These are phyloP conservation scores for Xylocampa areola DNA, from an alignment of 2,888 invertebrate genomes.

Conservation along the genomic window DNA sequence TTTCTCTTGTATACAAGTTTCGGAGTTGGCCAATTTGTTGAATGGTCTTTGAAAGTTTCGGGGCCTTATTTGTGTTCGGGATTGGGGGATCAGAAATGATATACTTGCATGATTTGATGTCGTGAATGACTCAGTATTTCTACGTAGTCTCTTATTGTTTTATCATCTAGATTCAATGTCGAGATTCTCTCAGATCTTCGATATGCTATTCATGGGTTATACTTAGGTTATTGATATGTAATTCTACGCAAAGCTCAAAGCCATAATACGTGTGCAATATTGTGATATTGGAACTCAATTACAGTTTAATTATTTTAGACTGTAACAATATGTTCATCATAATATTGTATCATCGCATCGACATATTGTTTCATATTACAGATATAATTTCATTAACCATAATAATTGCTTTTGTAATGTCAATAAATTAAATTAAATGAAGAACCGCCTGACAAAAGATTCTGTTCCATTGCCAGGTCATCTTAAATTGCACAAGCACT, in stretches of 20 bases:
- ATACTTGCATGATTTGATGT: slow-evolving; percentile 40
- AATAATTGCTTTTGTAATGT: no score
- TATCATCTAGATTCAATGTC: not conserved
- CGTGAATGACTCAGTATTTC: slow-evolving; percentile 21
- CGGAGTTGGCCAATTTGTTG: slow-evolving; percentile 39
- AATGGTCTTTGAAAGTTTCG: slow-evolving; percentile 36
- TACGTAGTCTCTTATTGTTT: not conserved
- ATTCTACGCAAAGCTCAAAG: no score
- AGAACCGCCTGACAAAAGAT: slow-evolving; percentile 22
- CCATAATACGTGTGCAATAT: not conserved
- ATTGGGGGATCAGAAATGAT: slow-evolving; percentile 35
- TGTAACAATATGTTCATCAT: not conserved
- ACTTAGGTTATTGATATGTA: no score
- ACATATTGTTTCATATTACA: no score
- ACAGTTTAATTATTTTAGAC: not conserved
- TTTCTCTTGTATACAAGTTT: slow-evolving; percentile 33
- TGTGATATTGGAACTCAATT: not conserved
- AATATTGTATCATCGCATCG: no score
- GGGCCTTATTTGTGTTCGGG: slow-evolving; percentile 44
- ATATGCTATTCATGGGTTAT: no score
- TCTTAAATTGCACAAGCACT: slow-evolving; percentile 29
- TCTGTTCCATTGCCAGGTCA: slow-evolving; percentile 20
- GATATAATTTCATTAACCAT: no score
- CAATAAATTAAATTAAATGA: slow-evolving; percentile 31
- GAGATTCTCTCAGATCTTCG: no score